Base-by-base conservation (phyloP, 1,140 invertebrate genomes). In the Brachionus plicatilis region DNA sequence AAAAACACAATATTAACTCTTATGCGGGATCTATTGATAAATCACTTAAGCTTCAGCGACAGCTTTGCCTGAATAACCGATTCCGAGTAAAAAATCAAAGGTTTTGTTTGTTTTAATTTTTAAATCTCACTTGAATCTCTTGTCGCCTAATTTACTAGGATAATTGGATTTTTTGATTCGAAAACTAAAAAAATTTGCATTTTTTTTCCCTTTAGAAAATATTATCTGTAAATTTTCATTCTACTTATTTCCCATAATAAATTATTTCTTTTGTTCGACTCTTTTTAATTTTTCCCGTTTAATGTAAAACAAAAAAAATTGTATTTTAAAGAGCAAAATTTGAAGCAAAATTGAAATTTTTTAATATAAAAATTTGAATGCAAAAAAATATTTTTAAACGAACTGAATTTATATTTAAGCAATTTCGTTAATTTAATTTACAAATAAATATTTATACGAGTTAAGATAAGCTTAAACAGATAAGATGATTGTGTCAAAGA, bases 11-110 rank as follows among this genome's bases (percentile, higher is more conserved):
- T 43, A 43, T 72, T 2, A 3, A 43, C 9, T 43, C 8, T 20
- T 72, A 45, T 43, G 41, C 17, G n/a, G 68, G 68, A 72, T 72
- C 68, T 43, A 72, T 72, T 17, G 68, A 72, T 20, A 72, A 72
- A 72, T 43, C 33, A 17, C 41, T 29, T 3, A 41, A 14, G 9
- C 3, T 33, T 33, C 24, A 68, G n/a, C 17, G 4, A n/a, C 14
- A 17, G 17, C 2, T 11, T 45, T 37, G 3, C 33, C 1, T 70
- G n/a, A 72, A 72, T 43, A 43, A 20, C n/a, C 68, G 33, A 72
- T 41, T 72, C 12, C 33, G n/a, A 72, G n/a, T 72, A 41, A 72
- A 72, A 20, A 72, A 72, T 41, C 68, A 72, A 41, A 72, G 68
- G 37, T 41, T 41, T 72, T 43, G n/a, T 41, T 24, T 60, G 17